Evolutionary conservation across 2,888 invertebrate genomes (phyloP).

Genomic region (Mycalesis mineus): DNA sequence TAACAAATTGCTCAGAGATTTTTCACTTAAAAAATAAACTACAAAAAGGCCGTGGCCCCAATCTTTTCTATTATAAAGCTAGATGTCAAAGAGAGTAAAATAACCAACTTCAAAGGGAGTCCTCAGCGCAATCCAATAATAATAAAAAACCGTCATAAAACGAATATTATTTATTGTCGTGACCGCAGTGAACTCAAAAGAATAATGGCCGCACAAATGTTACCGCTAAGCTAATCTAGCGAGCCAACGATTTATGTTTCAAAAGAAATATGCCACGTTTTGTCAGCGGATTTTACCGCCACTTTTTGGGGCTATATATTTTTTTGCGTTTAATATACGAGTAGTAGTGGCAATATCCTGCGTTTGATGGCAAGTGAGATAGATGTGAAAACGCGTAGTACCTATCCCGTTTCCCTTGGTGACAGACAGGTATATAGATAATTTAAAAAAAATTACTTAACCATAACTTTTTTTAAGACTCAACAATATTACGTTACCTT

Average conservation of each 20-base stretch:
- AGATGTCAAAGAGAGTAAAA: conserved; percentile 27
- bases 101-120: conserved; percentile 46
- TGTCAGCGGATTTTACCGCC: conserved; percentile 30
- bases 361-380: no score
- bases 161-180: conserved; percentile 59
- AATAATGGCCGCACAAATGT: conserved; percentile 44
- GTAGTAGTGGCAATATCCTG: no score
- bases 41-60: neutral
- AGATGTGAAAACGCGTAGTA: no score
- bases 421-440: no score
- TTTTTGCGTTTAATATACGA: neutral
- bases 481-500: no score
- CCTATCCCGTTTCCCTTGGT: no score
- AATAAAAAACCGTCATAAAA: conserved; percentile 65
- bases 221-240: conserved; percentile 39
- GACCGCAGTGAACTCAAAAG: conserved; percentile 38
- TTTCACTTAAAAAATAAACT: no score
- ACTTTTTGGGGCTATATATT: conserved; percentile 2
- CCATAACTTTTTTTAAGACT: no score
- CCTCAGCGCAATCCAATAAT: conserved; percentile 61
- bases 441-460: no score
- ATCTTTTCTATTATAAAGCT: conserved; percentile 22
- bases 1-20: no score
- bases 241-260: conserved; percentile 33
- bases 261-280: conserved; percentile 34